Evolutionary conservation across 2,113 vertebrate genomes (phyloP).

Genomic region (Leptobrachium ailaonicum): DNA sequence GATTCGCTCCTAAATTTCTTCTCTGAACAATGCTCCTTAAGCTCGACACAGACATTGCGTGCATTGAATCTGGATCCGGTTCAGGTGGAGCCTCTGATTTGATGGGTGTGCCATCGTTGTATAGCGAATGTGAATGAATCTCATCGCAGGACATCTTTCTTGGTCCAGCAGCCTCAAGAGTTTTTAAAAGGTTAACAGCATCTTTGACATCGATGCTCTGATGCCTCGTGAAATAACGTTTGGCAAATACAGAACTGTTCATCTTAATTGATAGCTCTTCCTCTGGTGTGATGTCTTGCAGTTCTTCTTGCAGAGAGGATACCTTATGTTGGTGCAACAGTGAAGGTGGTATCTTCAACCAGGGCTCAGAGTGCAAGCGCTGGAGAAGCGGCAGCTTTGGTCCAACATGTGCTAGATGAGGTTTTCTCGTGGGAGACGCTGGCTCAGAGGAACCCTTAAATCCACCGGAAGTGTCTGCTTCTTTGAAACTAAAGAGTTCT

Average conservation of each 20-base stretch:
- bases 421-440: slow-evolving; percentile 63
- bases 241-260: slow-evolving; percentile 59
- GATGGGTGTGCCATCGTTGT: slow-evolving; percentile 67
- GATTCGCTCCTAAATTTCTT: slow-evolving; percentile 74
- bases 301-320: slow-evolving; percentile 73
- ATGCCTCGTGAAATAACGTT: slow-evolving; percentile 67
- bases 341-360: slow-evolving; percentile 69
- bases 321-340: slow-evolving; percentile 74
- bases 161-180: slow-evolving; percentile 63
- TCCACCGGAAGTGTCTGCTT: slow-evolving; percentile 52
- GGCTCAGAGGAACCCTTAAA: slow-evolving; percentile 54
- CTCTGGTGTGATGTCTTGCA: slow-evolving; percentile 66
- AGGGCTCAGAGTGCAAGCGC: slow-evolving; percentile 67
- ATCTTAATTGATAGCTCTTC: slow-evolving; percentile 71
- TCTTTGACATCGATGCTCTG: slow-evolving; percentile 81
- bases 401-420: slow-evolving; percentile 49
- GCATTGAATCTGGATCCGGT: slow-evolving; percentile 66
- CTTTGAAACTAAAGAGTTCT: slow-evolving; percentile 63
- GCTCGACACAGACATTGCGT: slow-evolving; percentile 73
- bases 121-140: slow-evolving; percentile 65
- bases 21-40: slow-evolving; percentile 75
- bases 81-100: slow-evolving; percentile 59
- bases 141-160: slow-evolving; percentile 79
- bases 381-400: slow-evolving; percentile 66
- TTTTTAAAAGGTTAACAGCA: slow-evolving; percentile 65